phyloP scores from a whole-genome alignment of 2,113 vertebrate species.

The Halichoerus grypus region DNA sequence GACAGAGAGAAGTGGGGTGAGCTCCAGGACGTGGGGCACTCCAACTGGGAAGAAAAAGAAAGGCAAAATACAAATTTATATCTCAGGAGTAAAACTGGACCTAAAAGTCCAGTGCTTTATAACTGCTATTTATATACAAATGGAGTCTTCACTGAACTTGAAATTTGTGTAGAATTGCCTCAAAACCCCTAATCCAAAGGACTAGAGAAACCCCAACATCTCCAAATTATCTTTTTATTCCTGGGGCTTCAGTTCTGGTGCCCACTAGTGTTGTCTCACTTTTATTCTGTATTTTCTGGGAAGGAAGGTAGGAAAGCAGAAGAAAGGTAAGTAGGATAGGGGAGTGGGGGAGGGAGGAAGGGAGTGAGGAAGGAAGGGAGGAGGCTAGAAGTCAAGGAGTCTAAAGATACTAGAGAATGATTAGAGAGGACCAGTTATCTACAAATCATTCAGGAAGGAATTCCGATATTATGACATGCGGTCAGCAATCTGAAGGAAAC shows the following conservation, averaged over 20 bases:
- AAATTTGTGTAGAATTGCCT: not conserved
- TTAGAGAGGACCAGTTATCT: not conserved
- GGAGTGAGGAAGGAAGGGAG: not conserved
- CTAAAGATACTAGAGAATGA: not conserved
- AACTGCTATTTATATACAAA: not conserved
- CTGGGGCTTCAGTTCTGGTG: not conserved
- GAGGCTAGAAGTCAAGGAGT: not conserved
- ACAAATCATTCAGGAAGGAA: not conserved
- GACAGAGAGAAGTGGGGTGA: not conserved
- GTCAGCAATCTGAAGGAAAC: not conserved
- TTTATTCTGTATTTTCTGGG: not conserved
- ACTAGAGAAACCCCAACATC: not conserved
- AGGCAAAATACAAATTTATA: not conserved
- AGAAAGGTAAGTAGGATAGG: not conserved
- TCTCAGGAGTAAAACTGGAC: not conserved
- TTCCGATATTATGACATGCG: not conserved
- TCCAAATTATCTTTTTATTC: not conserved
- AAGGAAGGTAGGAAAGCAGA: not conserved
- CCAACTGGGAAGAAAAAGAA: not conserved
- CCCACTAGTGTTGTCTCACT: not conserved
- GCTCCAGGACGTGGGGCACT: fast-evolving
- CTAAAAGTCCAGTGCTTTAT: not conserved
- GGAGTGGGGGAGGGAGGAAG: not conserved
- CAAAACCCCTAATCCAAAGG: not conserved
- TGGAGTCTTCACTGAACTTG: not conserved